Base-by-base conservation (phyloP, 2,113 vertebrate species). In the Lagopus leucura region DNA sequence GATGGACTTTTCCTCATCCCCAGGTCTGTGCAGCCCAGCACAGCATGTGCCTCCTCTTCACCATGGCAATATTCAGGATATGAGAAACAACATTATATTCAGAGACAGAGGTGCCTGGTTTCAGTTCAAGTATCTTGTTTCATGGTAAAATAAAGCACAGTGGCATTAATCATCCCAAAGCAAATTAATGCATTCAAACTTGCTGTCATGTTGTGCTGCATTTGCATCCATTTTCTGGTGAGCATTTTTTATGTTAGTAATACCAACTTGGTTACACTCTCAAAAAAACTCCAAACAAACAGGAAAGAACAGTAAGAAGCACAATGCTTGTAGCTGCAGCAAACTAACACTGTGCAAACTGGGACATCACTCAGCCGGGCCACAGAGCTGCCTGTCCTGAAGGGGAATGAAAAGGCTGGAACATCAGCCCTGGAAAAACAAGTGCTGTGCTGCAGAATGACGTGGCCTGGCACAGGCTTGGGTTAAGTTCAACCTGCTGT, bases 381-480 rank as follows among this genome's bases (percentile, higher is more conserved):
- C 36, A 38, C 45, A 24, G 43, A 30, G 61, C 32, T 27, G 69
- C 36, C 67, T 54, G 73, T 61, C 86, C 32, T 4, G 0, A 25
- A 32, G 28, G 32, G 48, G 70, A 54, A 54, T 28, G 42, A 57
- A 85, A 77, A 81, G 42, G 15, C 64, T 92, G 71, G 54, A 40
- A 34, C 2, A 2, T 10, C 72, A 66, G 80, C 10, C 11, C 60
- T 27, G 81, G 34, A 30, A 43, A 52, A 27, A 34, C 24, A 66
- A 66, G 72, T 14, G 42, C 54, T 43, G 65, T 50, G 30, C 42
- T 55, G 72, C 63, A 63, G 27, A 74, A 22, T 6, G 34, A 78
- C 74, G 45, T 25, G 17, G 1, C 5, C 8, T 1, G 16, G 47
- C 13, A 3, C 4, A 1, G 60, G 24, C 21, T n/a, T 15, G 0